Percentiles rank a stretch among this genome's conserved stretches.
Conservation (phyloP, 2,888 invertebrate genomes). For the Catonia carolina region DNA sequence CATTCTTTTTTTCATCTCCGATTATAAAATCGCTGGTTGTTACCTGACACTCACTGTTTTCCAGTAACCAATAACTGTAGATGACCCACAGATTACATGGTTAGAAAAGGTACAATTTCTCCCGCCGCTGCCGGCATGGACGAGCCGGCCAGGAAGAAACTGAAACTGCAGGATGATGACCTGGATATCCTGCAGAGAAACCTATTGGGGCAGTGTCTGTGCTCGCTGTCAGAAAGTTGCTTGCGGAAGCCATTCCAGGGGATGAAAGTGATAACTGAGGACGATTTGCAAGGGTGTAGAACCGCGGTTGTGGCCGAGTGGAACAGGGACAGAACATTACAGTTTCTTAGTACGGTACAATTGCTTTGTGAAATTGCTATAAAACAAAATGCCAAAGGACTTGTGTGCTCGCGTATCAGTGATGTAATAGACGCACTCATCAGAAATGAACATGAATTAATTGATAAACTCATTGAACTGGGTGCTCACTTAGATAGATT, state of each 20-base stretch:
- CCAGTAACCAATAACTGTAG: slow-evolving; percentile 5
- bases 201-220: slow-evolving; percentile 69
- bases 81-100: slow-evolving; percentile 45
- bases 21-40: too few relatives aligned
- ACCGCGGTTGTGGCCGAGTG: slow-evolving; percentile 50
- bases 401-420: slow-evolving; percentile 73
- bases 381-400: slow-evolving; percentile 74
- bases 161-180: slow-evolving; percentile 49
- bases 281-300: slow-evolving; percentile 45
- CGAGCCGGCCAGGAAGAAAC: slow-evolving; percentile 79
- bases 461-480: slow-evolving; percentile 75
- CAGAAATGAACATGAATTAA: slow-evolving; percentile 72
- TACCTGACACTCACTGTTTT: background rate
- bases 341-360: slow-evolving; percentile 77
- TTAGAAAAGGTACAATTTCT: slow-evolving; percentile 46
- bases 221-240: slow-evolving; percentile 64
- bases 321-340: slow-evolving; percentile 60
- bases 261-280: slow-evolving; percentile 29
- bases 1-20: too few relatives aligned
- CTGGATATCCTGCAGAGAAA: slow-evolving; percentile 56
- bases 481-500: slow-evolving; percentile 72
- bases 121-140: slow-evolving; percentile 58
- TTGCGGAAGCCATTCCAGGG: slow-evolving; percentile 65
- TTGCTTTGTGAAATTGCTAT: slow-evolving; percentile 76
- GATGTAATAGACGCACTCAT: slow-evolving; percentile 73